Base-by-base conservation (phyloP, 2,888 invertebrate species). In the Drymonia ruficornis region DNA sequence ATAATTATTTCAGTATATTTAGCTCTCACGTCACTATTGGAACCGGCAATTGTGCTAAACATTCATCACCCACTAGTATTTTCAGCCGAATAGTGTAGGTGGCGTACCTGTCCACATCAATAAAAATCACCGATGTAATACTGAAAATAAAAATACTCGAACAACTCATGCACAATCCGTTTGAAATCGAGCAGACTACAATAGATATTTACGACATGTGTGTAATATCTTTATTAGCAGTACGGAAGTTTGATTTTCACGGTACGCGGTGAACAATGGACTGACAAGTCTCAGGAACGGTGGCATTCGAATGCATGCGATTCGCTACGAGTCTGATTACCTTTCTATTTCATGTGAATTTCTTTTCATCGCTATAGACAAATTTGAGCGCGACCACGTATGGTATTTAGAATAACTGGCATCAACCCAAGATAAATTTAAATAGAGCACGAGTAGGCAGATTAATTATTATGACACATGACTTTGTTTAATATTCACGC, bases 361-460 rank as follows among this genome's bases (percentile, higher is more conserved):
- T 74, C 72, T 72, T 67, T 63, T 72, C 75, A 75, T 74, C 78
- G 74, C 76, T 79, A 81, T 78, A 81, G 74, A 78, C 76, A 74
- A 72, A 75, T 76, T 73, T 76, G 70, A 81, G 81, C 76, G 76
- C 76, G 78, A 81, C 84, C 81, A 75, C 82, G 83, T 85, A 85
- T 83, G 86, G 86, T 86, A 86, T 87, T 85, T 86, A 80, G 83
- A 84, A 81, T 86, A 79, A 70, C 82, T 88, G 88, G 88, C 87
- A 81, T 62, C 65, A 67, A 61, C 80, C 88, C 86, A 86, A 86
- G 74, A 78, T 77, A 77, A 78, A 79, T 80, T 80, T 83, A 87
- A 86, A 86, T 85, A 81, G 84, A 86, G 74, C 83, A 79, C 79
- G 81, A 79, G 85, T 85, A 84, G 83, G 84, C 78, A 84, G 81